Conservation (phyloP, 2,797 vertebrate species). For the Siniperca scherzeri region DNA sequence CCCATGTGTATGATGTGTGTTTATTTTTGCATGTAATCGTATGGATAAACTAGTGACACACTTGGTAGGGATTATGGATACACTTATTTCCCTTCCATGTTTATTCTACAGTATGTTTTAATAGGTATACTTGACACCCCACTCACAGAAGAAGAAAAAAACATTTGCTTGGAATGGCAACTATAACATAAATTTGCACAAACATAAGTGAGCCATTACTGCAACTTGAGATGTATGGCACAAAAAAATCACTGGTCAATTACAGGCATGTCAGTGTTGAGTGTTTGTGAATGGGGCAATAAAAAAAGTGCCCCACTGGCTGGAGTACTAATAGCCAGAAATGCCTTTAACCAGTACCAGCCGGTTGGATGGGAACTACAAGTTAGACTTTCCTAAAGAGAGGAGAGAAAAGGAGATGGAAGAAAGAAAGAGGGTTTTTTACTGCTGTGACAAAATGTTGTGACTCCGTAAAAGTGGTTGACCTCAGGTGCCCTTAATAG, state of each 20-base stretch:
- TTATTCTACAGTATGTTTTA: slow-evolving; percentile 14
- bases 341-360: slow-evolving; percentile 63
- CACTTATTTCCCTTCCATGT: background rate
- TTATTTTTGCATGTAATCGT: background rate
- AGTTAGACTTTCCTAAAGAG: slow-evolving; percentile 49
- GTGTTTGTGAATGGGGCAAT: slow-evolving; percentile 52
- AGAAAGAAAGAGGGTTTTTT: slow-evolving; percentile 38
- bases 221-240: slow-evolving; percentile 42
- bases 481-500: slow-evolving; percentile 60
- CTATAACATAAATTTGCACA: slow-evolving; percentile 19
- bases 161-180: slow-evolving; percentile 6
- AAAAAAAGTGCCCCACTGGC: slow-evolving; percentile 56
- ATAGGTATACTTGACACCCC: slow-evolving; percentile 3
- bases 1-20: background rate
- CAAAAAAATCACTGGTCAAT: slow-evolving; percentile 30
- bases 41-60: background rate
- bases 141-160: slow-evolving; percentile 13
- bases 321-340: slow-evolving; percentile 52
- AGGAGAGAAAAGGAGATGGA: slow-evolving; percentile 30
- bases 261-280: slow-evolving; percentile 49
- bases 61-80: background rate
- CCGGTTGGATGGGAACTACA: slow-evolving; percentile 35
- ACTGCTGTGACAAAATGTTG: slow-evolving; percentile 58
- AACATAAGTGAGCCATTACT: slow-evolving; percentile 40
- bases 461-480: slow-evolving; percentile 58